phyloP scores from a whole-genome alignment of 1,140 invertebrate genomes.

The Caerostris extrusa region DNA sequence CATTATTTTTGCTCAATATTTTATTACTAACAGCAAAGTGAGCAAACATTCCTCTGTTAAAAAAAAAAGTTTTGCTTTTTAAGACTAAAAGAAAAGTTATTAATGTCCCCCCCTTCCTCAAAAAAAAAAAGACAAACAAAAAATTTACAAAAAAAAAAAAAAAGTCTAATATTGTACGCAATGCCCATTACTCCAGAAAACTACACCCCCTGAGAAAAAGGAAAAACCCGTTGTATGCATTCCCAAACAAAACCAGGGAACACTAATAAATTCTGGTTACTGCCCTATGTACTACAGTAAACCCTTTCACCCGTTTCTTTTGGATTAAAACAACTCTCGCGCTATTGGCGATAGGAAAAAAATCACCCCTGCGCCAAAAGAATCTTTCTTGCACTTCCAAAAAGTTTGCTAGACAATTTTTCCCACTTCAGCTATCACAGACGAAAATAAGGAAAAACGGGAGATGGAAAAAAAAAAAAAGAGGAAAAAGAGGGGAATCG shows the following conservation, averaged over 20 bases:
- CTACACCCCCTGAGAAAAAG: not conserved
- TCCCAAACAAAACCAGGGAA: constrained; percentile 38
- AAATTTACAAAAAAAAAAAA: not conserved
- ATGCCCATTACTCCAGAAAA: not conserved
- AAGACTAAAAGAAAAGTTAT: too few relatives aligned
- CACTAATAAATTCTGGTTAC: constrained; percentile 56
- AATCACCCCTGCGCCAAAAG: constrained; percentile 17
- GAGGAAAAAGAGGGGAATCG: not conserved
- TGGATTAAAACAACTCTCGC: constrained; percentile 38
- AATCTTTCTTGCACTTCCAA: constrained; percentile 1
- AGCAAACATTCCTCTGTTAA: too few relatives aligned
- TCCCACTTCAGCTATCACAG: constrained; percentile 58
- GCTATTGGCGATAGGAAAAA: constrained; percentile 32
- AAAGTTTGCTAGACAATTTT: constrained; percentile 60
- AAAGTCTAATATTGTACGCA: not conserved
- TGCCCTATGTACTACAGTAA: constrained; percentile 9
- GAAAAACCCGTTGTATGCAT: constrained; percentile 3
- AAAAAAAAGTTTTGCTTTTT: too few relatives aligned
- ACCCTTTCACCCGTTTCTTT: constrained; percentile 11
- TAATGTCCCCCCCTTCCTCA: too few relatives aligned
- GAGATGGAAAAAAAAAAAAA: not conserved
- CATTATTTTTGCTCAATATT: too few relatives aligned
- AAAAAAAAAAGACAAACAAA: not conserved
- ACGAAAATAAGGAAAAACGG: constrained; percentile 40
- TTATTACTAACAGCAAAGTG: too few relatives aligned